Conservation (phyloP, 2,797 vertebrate genomes). For the Helicolenus hilgendorfi region DNA sequence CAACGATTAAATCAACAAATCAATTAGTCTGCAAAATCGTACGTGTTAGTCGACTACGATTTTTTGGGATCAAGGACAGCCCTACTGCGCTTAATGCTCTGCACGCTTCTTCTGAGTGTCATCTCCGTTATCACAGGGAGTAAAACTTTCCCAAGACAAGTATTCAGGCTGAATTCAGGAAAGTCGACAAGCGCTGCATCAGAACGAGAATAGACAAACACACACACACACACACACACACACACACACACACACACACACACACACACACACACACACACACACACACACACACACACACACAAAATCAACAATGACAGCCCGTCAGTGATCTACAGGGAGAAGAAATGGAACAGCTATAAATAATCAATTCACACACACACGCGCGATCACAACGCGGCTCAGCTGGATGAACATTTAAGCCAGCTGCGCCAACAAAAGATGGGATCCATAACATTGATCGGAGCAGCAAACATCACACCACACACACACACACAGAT, state of each 20-base stretch:
- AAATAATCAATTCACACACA: conserved; percentile 65
- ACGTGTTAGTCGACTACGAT: too few relatives aligned
- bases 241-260: conserved; percentile 23
- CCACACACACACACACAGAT: conserved; percentile 19
- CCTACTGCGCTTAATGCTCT: background rate
- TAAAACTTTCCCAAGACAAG: background rate
- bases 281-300: conserved; percentile 5
- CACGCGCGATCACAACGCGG: conserved; percentile 10
- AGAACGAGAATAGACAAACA: conserved; percentile 22
- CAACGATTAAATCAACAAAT: too few relatives aligned
- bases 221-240: background rate
- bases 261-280: conserved; percentile 19
- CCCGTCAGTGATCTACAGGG: conserved; percentile 26
- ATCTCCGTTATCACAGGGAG: background rate
- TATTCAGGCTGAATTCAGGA: background rate
- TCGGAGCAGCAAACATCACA: conserved; percentile 41
- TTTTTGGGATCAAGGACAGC: too few relatives aligned
- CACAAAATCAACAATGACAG: conserved; percentile 51
- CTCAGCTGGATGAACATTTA: conserved; percentile 63
- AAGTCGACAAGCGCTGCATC: conserved; percentile 15
- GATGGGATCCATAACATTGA: conserved; percentile 79
- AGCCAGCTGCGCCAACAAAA: conserved; percentile 71
- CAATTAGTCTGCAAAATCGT: too few relatives aligned
- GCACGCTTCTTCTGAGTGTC: background rate
- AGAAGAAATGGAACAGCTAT: conserved; percentile 66